phyloP scores from a whole-genome alignment of 2,888 invertebrate species.

The Muscina levida region DNA sequence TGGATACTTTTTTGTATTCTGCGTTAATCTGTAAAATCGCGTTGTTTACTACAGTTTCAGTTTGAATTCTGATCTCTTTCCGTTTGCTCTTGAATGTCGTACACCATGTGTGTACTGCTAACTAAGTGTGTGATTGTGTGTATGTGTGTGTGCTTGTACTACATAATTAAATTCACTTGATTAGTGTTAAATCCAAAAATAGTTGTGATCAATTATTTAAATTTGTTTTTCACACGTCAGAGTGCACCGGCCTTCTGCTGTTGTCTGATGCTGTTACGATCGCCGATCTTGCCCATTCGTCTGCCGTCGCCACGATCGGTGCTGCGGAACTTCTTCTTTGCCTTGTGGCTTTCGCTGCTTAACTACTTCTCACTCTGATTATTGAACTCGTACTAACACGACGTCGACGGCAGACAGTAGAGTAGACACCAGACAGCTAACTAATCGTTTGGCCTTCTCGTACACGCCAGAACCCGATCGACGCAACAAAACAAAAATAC shows the following conservation, averaged over 20 bases:
- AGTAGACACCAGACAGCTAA: conserved; percentile 48
- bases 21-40: too few species aligned
- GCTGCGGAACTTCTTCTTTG: conserved; percentile 27
- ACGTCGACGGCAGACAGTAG: conserved; percentile 28
- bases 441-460: conserved; percentile 63
- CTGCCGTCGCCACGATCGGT: conserved; percentile 40
- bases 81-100: conserved; percentile 26
- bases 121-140: too few species aligned
- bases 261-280: conserved; percentile 44
- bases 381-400: conserved; percentile 67
- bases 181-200: conserved; percentile 63
- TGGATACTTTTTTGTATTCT: too few species aligned
- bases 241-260: conserved; percentile 54
- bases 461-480: conserved; percentile 40
- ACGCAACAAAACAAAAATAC: conserved; percentile 16
- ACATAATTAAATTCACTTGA: conserved; percentile 30
- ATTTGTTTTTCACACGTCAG: conserved; percentile 60
- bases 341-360: conserved; percentile 12
- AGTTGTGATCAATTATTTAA: conserved; percentile 65
- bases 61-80: conserved; percentile 39
- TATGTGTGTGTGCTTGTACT: conserved; percentile 17
- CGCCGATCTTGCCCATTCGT: conserved; percentile 11
- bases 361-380: conserved; percentile 66
- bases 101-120: too few species aligned
- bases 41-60: too few species aligned